Conservation (phyloP, 1,140 invertebrate genomes). For the Drosophila bocki region DNA sequence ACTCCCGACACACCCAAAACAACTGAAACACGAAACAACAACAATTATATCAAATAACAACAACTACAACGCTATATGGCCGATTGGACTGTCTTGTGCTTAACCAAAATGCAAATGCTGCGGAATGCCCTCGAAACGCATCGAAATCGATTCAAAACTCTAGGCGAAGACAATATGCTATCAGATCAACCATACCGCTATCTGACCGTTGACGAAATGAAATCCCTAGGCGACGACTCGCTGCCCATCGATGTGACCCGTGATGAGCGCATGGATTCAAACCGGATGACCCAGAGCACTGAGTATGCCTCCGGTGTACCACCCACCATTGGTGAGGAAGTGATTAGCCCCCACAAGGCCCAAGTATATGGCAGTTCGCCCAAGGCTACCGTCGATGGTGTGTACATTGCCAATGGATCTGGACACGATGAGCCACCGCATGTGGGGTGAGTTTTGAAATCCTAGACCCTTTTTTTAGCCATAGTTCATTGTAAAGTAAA, state of each 20-base stretch:
- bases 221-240: conserved; percentile 96
- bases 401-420: conserved; percentile 86
- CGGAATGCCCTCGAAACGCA: conserved; percentile 63
- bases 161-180: conserved; percentile 94
- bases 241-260: conserved; percentile 96
- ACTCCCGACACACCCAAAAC: conserved; percentile 41
- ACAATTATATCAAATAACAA: conserved; percentile 50
- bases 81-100: conserved; percentile 81
- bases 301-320: conserved; percentile 78
- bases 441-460: conserved; percentile 88
- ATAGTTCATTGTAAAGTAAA: too few relatives aligned
- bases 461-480: background rate
- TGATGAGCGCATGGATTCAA: conserved; percentile 92
- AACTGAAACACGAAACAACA: conserved; percentile 42
- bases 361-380: conserved; percentile 87
- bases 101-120: conserved; percentile 73
- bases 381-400: conserved; percentile 84
- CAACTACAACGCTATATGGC: conserved; percentile 66
- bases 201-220: conserved; percentile 97
- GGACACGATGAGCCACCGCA: conserved; percentile 89
- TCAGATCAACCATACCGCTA: conserved; percentile 97
- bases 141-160: conserved; percentile 62
- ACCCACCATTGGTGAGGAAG: conserved; percentile 87
- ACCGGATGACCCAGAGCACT: conserved; percentile 85
- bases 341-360: conserved; percentile 88